Conservation (phyloP, 2,888 invertebrate genomes). For the Cryptophagus acutangulus region DNA sequence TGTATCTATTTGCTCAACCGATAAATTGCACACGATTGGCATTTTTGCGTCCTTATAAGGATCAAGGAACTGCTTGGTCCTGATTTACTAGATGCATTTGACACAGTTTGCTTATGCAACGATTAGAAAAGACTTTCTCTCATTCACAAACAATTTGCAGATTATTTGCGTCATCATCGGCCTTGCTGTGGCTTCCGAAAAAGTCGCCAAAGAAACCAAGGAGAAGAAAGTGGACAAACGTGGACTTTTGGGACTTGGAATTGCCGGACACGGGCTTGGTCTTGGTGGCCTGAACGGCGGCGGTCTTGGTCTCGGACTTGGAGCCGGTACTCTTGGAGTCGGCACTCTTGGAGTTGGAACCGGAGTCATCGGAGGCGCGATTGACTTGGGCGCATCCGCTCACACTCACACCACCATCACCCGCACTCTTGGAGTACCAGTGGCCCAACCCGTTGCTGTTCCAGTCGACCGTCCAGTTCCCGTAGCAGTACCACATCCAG, state of each 20-base stretch:
- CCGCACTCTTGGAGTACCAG: slow-evolving; percentile 49
- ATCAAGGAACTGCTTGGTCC: too few relatives aligned
- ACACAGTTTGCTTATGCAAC: too few relatives aligned
- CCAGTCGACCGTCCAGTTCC: slow-evolving; percentile 48
- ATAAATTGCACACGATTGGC: too few relatives aligned
- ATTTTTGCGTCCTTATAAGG: too few relatives aligned
- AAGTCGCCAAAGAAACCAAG: slow-evolving; percentile 18
- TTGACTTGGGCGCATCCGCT: slow-evolving; percentile 35
- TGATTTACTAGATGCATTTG: too few relatives aligned
- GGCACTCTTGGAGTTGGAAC: slow-evolving; percentile 13
- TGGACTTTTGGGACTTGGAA: slow-evolving; percentile 37
- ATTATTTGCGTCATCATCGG: slow-evolving; percentile 33
- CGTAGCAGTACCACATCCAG: slow-evolving; percentile 49
- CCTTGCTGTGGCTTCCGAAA: slow-evolving; percentile 28
- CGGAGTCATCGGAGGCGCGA: slow-evolving; percentile 15
- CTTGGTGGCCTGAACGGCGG: slow-evolving; percentile 17
- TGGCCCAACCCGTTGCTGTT: slow-evolving; percentile 52
- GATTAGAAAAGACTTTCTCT: too few relatives aligned
- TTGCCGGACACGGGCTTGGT: slow-evolving; percentile 23
- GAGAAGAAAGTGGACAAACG: slow-evolving; percentile 41
- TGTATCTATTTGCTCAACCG: too few relatives aligned
- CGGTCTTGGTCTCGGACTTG: slow-evolving; percentile 20
- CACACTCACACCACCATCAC: slow-evolving; percentile 48
- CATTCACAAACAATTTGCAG: too few relatives aligned
- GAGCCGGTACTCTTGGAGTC: slow-evolving; percentile 9